Conservation (phyloP, 2,797 vertebrate genomes). For the Pogonophryne albipinna region DNA sequence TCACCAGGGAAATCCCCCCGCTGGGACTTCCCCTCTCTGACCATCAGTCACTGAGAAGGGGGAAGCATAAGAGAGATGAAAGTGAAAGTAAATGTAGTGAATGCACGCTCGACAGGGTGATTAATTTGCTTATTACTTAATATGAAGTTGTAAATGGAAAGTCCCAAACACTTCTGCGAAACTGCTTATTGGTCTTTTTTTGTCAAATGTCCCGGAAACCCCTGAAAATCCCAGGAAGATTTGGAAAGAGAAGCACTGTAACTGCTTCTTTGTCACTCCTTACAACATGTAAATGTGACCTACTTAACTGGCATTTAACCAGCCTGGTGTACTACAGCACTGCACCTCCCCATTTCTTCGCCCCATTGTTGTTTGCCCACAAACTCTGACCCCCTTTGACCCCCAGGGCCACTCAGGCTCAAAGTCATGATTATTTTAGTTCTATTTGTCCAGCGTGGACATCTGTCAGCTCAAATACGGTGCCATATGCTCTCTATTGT, state of each 20-base stretch:
- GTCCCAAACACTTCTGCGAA: constrained; percentile 37
- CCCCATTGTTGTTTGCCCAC: constrained; percentile 42
- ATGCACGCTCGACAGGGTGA: neutral
- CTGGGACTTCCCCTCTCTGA: constrained; percentile 51
- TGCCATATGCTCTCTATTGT: constrained; percentile 82
- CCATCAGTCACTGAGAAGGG: neutral
- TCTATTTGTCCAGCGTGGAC: constrained; percentile 69
- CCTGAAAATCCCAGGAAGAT: too few relatives aligned
- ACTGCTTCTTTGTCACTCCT: constrained; percentile 25
- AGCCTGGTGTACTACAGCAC: constrained; percentile 23
- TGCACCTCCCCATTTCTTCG: constrained; percentile 37
- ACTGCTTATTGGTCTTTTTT: neutral
- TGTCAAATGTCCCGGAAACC: neutral
- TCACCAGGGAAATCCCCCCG: constrained; percentile 32
- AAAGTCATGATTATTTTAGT: constrained; percentile 76
- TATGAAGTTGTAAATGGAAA: constrained; percentile 33
- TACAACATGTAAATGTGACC: constrained; percentile 51
- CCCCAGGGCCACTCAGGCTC: constrained; percentile 47
- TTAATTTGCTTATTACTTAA: neutral
- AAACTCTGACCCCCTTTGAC: constrained; percentile 60
- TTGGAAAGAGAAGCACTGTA: neutral
- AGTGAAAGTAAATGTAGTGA: constrained; percentile 64
- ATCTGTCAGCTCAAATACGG: constrained; percentile 77
- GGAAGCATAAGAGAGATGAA: constrained; percentile 46
- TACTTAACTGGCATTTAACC: constrained; percentile 56